Conservation (phyloP, 1,140 invertebrate genomes). For the Drosophila ficusphila region DNA sequence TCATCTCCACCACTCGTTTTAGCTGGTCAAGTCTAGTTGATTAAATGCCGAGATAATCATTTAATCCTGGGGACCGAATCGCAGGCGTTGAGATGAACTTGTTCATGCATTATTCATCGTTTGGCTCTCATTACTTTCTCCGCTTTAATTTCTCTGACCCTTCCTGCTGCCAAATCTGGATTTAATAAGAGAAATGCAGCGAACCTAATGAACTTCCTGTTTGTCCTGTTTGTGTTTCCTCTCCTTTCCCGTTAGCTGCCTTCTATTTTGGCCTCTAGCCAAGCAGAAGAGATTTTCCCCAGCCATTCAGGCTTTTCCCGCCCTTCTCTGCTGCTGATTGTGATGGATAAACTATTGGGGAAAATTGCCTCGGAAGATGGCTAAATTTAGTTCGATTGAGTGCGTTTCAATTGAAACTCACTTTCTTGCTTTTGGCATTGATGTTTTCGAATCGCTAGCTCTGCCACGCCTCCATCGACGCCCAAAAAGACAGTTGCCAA, state of each 20-base stretch:
- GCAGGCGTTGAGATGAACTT: slow-evolving; percentile 48
- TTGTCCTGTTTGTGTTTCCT: slow-evolving; percentile 30
- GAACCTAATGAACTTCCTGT: slow-evolving; percentile 81
- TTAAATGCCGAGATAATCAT: slow-evolving; percentile 69
- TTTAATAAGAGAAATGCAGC: slow-evolving; percentile 75
- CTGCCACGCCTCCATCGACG: slow-evolving; percentile 44
- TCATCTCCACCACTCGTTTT: neutral
- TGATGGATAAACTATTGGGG: slow-evolving; percentile 77
- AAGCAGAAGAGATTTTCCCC: slow-evolving; percentile 71
- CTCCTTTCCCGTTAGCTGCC: slow-evolving; percentile 3
- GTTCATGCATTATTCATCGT: slow-evolving; percentile 77
- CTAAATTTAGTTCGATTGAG: slow-evolving; percentile 50
- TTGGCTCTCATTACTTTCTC: slow-evolving; percentile 42
- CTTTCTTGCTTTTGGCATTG: slow-evolving; percentile 63
- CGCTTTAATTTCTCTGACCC: slow-evolving; percentile 38
- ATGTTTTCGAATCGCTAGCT: slow-evolving; percentile 44
- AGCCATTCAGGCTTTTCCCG: neutral
- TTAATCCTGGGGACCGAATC: slow-evolving; percentile 58
- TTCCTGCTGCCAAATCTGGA: slow-evolving; percentile 47
- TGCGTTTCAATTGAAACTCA: slow-evolving; percentile 74
- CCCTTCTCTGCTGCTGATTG: slow-evolving; percentile 60
- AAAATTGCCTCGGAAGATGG: slow-evolving; percentile 40
- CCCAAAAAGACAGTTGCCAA: slow-evolving; percentile 36
- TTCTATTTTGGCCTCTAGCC: slow-evolving; percentile 55
- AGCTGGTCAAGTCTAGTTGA: slow-evolving; percentile 40